These are phyloP conservation scores for Leucoraja ocellata DNA, from an alignment of 2,797 vertebrate species.

Conservation along the genomic window DNA sequence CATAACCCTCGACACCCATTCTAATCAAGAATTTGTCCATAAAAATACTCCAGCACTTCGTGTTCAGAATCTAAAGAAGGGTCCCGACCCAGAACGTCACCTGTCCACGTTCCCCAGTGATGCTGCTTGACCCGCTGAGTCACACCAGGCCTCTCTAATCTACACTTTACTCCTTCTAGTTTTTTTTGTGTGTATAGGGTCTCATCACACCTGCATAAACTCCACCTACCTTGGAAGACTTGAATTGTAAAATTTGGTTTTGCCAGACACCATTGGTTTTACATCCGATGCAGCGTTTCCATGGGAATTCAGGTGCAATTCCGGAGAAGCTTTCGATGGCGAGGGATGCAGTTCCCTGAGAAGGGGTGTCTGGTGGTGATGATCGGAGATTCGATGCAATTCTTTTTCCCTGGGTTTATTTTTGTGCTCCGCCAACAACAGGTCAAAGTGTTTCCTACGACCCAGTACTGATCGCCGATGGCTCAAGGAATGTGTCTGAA, in stretches of 20 bases:
- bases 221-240: slow-evolving; percentile 88
- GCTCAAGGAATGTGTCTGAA: slow-evolving; percentile 99
- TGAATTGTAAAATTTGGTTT: slow-evolving; percentile 87
- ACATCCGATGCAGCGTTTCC: slow-evolving; percentile 73
- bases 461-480: slow-evolving; percentile 95
- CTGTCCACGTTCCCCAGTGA: no score
- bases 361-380: slow-evolving; percentile 81
- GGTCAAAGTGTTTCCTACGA: slow-evolving; percentile 93
- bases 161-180: background rate
- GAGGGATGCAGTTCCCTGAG: slow-evolving; percentile 95
- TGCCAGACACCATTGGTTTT: slow-evolving; percentile 81
- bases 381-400: slow-evolving; percentile 74
- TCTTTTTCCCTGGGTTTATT: slow-evolving; percentile 93
- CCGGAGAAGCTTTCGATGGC: slow-evolving; percentile 72
- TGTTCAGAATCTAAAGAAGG: no score
- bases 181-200: background rate
- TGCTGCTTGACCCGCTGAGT: background rate
- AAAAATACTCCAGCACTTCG: no score
- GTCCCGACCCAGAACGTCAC: no score
- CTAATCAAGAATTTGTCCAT: no score
- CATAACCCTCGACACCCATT: no score
- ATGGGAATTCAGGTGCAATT: slow-evolving; percentile 75
- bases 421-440: slow-evolving; percentile 95
- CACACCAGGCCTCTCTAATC: background rate
- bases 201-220: background rate